Evolutionary conservation across 1,140 invertebrate species (phyloP).

Genomic region (Brachionus sp.): DNA sequence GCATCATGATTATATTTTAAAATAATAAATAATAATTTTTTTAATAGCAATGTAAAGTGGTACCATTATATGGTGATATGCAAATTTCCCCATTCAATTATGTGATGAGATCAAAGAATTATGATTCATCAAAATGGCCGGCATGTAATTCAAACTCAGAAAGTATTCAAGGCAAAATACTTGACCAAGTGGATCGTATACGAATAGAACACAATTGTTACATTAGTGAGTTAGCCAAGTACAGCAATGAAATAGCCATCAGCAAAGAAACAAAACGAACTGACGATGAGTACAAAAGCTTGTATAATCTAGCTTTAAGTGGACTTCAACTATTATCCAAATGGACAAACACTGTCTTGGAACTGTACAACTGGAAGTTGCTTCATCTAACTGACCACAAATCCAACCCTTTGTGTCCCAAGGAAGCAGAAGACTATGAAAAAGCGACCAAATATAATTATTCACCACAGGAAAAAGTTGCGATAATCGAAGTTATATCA

Average conservation of each 20-base stretch:
- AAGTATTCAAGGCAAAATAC: conserved; percentile 87
- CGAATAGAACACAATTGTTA: conserved; percentile 95
- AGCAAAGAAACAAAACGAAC: conserved; percentile 70
- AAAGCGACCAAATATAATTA: conserved; percentile 96
- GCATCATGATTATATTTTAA: not conserved
- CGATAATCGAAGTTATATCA: conserved; percentile 93
- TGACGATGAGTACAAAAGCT: conserved; percentile 86
- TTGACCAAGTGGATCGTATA: conserved; percentile 89
- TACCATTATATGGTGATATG: conserved; percentile 98
- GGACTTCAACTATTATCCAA: conserved; percentile 88
- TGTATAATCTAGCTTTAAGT: conserved; percentile 81
- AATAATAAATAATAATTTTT: not conserved
- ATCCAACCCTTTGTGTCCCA: conserved; percentile 82
- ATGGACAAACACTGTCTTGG: conserved; percentile 95
- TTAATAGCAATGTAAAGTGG: conserved; percentile 78
- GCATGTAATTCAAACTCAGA: conserved; percentile 66
- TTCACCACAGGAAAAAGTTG: conserved; percentile 93
- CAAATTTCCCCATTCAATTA: conserved; percentile 98
- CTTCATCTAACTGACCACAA: conserved; percentile 94
- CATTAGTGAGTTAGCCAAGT: conserved; percentile 89
- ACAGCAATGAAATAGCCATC: conserved; percentile 78
- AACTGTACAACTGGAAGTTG: conserved; percentile 85
- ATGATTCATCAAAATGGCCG: conserved; percentile 87
- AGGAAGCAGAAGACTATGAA: conserved; percentile 98
- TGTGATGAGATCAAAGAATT: conserved; percentile 89